Evolutionary conservation across 2,113 vertebrate species (phyloP), one percentile per base, ranked within the genome.

Genomic region (Jacana jacana): DNA sequence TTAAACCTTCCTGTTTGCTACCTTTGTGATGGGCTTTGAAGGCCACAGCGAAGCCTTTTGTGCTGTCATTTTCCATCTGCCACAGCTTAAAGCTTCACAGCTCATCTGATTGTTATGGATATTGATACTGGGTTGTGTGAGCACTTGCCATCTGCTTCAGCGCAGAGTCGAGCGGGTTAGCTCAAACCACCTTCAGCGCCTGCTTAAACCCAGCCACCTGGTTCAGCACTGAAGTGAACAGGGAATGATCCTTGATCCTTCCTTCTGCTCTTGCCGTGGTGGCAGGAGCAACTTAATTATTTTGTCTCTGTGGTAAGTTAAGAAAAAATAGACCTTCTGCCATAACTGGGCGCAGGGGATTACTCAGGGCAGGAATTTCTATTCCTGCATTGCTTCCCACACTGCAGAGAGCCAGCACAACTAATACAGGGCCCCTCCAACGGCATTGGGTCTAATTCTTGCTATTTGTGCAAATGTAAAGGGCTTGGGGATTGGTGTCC

Each of bases 61-160:
- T 95, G 44, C 86, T 95, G 86, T 79, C 94, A 72, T 96, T 96
- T 97, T 93, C 92, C 91, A 70, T 91, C 94, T 97, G 94, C 73
- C 91, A 81, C 65, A 72, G 55, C 68, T 86, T 87, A 91, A 60
- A 92, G 84, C 83, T 89, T 85, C 72, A 57, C 89, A 95, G 81
- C 86, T 92, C 86, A 23, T 89, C 93, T 91, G 86, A 92, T 93
- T 91, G 89, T 95, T 82, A 86, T 0, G 1, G 91, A 27, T 75
- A 64, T 51, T 64, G 91, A 69, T 86, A 40, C 83, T 55, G 92
- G 91, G 80, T 68, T 81, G 73, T 60, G 86, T 55, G 91, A 93
- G 81, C 77, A 23, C 91, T 60, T 81, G 78, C 94, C 96, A 95
- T 91, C 96, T 96, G 91, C 83, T 82, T 87, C 81, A 23, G 77